These are phyloP conservation scores for Oscheius sp. DNA, from an alignment of 2,888 invertebrate genomes.

Conservation along the genomic window DNA sequence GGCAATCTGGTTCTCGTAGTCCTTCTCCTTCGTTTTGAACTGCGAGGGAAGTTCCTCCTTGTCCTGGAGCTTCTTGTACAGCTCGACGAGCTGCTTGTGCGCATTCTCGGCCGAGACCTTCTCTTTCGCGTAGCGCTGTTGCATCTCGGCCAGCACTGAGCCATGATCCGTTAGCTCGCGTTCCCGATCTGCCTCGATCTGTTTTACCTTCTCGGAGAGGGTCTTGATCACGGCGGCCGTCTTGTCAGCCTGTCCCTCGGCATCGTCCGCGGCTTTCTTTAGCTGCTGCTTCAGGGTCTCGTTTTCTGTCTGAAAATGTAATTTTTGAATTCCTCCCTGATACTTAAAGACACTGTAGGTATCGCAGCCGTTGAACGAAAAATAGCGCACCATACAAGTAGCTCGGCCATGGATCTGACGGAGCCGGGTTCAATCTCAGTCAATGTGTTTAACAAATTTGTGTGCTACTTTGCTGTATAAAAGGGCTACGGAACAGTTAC, in stretches of 20 bases:
- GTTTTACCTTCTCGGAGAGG: slow-evolving; percentile 77
- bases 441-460: too few species aligned
- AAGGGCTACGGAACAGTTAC: too few species aligned
- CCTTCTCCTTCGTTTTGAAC: slow-evolving; percentile 75
- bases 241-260: slow-evolving; percentile 43
- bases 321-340: too few species aligned
- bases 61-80: slow-evolving; percentile 59
- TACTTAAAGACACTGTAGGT: too few species aligned
- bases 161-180: slow-evolving; percentile 84
- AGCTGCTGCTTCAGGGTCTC: slow-evolving; percentile 73
- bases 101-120: slow-evolving; percentile 82
- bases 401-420: too few species aligned
- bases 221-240: slow-evolving; percentile 41
- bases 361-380: too few species aligned
- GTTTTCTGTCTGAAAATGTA: slow-evolving; percentile 73
- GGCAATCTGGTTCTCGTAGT: slow-evolving; percentile 71
- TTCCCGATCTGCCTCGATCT: slow-evolving; percentile 85
- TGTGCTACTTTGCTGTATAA: too few species aligned
- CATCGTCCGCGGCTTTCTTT: slow-evolving; percentile 45
- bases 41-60: slow-evolving; percentile 50
- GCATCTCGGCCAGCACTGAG: slow-evolving; percentile 85
- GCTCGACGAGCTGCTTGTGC: slow-evolving; percentile 78
- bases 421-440: too few species aligned
- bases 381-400: too few species aligned
- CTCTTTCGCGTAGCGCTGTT: slow-evolving; percentile 83